Conservation (phyloP, 1,140 invertebrate genomes). For the Temnothorax longispinosus region DNA sequence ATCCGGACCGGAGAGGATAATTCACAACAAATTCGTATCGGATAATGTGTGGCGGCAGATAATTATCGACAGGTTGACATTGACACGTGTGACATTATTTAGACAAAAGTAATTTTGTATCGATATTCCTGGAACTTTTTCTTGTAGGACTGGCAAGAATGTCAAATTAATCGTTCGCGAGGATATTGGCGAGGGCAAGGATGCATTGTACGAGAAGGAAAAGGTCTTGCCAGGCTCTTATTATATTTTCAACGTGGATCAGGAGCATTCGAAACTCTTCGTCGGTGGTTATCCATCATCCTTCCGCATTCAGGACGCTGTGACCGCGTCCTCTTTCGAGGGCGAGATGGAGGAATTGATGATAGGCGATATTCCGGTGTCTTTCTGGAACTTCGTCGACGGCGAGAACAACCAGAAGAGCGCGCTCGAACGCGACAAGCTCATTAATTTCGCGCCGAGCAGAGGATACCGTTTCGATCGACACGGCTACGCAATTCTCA, state of each 20-base stretch:
- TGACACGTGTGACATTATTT: not conserved
- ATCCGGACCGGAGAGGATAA: conserved; percentile 91
- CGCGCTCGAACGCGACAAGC: conserved; percentile 90
- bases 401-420: conserved; percentile 91
- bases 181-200: conserved; percentile 88
- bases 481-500: conserved; percentile 92
- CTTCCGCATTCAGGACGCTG: conserved; percentile 89
- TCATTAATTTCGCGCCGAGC: conserved; percentile 87
- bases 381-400: conserved; percentile 97
- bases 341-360: conserved; percentile 96
- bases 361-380: conserved; percentile 94
- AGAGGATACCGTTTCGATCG: conserved; percentile 95
- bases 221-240: conserved; percentile 89
- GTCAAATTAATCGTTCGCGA: conserved; percentile 93
- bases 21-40: conserved; percentile 91
- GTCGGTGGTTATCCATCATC: conserved; percentile 94
- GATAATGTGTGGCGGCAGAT: conserved; percentile 97
- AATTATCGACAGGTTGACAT: conserved; percentile 91
- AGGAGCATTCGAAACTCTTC: conserved; percentile 94
- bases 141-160: conserved; percentile 91
- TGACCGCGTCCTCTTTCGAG: conserved; percentile 92
- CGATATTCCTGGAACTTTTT: not conserved
- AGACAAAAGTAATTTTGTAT: not conserved
- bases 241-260: conserved; percentile 95
- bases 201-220: conserved; percentile 86